Evolutionary conservation across 2,888 invertebrate species (phyloP), one percentile per base, ranked within the genome.

Genomic region (Monochamus alternatus): DNA sequence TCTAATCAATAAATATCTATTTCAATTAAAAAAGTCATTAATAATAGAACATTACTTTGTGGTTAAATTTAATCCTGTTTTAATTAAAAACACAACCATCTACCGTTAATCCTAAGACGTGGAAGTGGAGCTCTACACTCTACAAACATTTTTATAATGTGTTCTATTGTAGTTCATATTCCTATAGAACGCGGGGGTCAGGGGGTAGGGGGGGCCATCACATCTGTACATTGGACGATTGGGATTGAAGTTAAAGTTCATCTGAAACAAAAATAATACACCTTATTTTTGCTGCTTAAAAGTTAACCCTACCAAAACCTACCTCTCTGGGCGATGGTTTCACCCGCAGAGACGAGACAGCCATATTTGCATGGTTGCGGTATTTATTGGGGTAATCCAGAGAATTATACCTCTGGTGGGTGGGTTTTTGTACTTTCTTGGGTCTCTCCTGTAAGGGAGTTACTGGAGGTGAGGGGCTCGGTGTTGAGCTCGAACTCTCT

Each of bases 301-400:
- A 22, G 22, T 22, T 22, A 22, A 38, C 38, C 38, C 38, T 38
- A 38, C 38, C 5, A 69, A 75, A 38, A 66, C 74, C 72, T 82
- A 88, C 88, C 84, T 88, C 88, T 84, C 87, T 86, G 76, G 87
- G 83, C 72, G 87, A 82, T 77, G 86, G 86, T 83, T 88, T 88
- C 80, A 86, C 83, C 80, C 87, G 83, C 78, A 86, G 75, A 60
- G 86, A 81, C 65, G 86, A 80, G 68, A 86, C 80, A 75, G 85
- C 82, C 80, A 80, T 81, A 77, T 84, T 85, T 74, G 68, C 81
- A 66, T 81, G 81, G 69, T 81, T 85, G 72, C 85, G 84, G 77
- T 84, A 84, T 77, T 86, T 86, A 74, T 78, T 75, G 67, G 80
- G 75, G 62, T 81, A 82, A 68, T 85, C 85, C 67, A 80, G 75